A percentile compares a stretch with the other conserved stretches of the same genome.
Conservation (phyloP, 1,140 invertebrate genomes). For the Aricia agestis region DNA sequence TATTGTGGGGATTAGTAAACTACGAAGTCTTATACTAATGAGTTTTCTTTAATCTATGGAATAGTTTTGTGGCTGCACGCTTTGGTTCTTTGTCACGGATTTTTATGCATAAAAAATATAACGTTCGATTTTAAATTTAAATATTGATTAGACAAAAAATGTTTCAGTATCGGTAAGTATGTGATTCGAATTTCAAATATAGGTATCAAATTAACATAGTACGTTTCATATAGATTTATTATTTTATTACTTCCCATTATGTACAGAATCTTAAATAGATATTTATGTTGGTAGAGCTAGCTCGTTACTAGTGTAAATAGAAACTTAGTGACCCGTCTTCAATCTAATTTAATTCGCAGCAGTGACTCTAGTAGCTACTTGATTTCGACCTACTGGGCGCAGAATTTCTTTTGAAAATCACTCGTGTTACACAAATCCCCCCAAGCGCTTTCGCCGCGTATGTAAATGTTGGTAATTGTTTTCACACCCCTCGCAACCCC, state of each 20-base stretch:
- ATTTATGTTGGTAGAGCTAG: too few species aligned
- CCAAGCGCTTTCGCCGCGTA: constrained; percentile 20
- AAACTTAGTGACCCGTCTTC: neutral
- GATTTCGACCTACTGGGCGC: neutral
- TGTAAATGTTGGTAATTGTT: constrained; percentile 40
- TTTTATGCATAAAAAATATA: constrained; percentile 4
- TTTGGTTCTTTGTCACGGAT: constrained; percentile 11
- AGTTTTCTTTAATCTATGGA: constrained; percentile 51
- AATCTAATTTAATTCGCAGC: neutral
- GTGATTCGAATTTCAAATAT: too few species aligned
- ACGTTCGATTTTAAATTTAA: neutral
- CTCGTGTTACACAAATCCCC: neutral
- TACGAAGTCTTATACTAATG: constrained; percentile 55
- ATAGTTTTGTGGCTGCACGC: constrained; percentile 32
- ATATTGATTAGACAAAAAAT: neutral
- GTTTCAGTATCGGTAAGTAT: too few species aligned
- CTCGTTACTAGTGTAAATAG: neutral
- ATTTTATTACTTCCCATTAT: neutral
- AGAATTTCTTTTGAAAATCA: constrained; percentile 3
- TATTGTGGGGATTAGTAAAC: constrained; percentile 61
- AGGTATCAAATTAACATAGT: too few species aligned
- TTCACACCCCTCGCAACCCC: constrained; percentile 28
- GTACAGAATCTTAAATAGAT: neutral
- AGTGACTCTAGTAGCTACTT: neutral
- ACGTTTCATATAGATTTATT: too few species aligned